These are phyloP conservation scores for Ommatoiulus sabulosus DNA, from an alignment of 2,888 invertebrate genomes.

Conservation along the genomic window DNA sequence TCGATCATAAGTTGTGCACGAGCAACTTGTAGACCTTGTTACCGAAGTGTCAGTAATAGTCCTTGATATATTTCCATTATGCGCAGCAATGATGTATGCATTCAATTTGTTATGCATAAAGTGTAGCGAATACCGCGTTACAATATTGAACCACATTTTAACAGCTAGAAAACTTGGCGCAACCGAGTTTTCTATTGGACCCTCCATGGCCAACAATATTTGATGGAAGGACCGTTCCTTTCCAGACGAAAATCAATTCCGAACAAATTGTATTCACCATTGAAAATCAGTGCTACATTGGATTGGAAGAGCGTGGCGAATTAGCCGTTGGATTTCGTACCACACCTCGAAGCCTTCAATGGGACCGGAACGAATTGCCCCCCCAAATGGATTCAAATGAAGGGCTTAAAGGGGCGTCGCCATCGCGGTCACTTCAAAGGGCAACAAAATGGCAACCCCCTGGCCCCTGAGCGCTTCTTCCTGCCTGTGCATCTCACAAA, in stretches of 20 bases:
- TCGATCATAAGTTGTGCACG: not conserved
- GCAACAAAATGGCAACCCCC: conserved; percentile 32
- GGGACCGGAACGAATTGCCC: conserved; percentile 12
- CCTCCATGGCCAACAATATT: conserved; percentile 30
- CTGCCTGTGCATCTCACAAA: not conserved
- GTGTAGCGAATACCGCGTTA: conserved; percentile 41
- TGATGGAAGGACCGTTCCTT: conserved; percentile 47
- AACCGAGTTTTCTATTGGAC: conserved; percentile 24
- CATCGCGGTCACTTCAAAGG: conserved; percentile 48
- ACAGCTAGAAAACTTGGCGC: conserved; percentile 45
- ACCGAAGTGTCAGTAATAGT: not conserved
- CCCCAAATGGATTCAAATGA: conserved; percentile 21
- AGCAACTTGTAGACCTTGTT: not conserved
- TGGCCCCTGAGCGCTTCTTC: conserved; percentile 27
- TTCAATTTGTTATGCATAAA: conserved; percentile 31
- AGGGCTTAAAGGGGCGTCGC: conserved; percentile 53
- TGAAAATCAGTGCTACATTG: conserved; percentile 52
- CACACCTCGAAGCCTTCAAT: conserved; percentile 31
- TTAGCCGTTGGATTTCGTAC: conserved; percentile 46
- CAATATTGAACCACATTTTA: conserved; percentile 46
- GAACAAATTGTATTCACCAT: conserved; percentile 42
- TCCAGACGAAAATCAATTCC: conserved; percentile 43
- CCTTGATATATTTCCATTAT: conserved; percentile 19
- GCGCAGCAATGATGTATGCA: not conserved
- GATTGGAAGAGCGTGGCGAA: conserved; percentile 42